Evolutionary conservation across 2,888 invertebrate species (phyloP).

Genomic region (Dusona sp.): DNA sequence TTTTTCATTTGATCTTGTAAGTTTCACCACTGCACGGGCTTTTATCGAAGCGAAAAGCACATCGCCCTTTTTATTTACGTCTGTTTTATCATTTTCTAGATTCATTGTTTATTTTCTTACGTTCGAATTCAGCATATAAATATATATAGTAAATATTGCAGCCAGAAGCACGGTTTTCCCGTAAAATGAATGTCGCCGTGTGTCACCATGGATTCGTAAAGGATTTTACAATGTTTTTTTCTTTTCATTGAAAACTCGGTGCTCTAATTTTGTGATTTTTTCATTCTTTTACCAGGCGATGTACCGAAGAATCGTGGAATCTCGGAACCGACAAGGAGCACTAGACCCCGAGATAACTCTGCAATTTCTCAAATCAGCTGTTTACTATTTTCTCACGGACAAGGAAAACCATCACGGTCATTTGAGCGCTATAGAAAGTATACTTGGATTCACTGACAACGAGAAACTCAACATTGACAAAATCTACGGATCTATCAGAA

Average conservation of each 20-base stretch:
- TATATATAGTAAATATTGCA: constrained; percentile 5
- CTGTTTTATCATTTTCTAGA: constrained; percentile 37
- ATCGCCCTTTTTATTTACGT: constrained; percentile 64
- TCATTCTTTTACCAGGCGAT: constrained; percentile 88
- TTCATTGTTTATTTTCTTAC: not conserved
- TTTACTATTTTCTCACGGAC: constrained; percentile 96
- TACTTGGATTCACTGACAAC: constrained; percentile 93
- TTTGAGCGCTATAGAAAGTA: constrained; percentile 95
- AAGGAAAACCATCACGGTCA: constrained; percentile 95
- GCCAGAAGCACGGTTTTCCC: constrained; percentile 17
- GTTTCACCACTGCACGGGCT: constrained; percentile 74
- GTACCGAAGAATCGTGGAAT: constrained; percentile 93
- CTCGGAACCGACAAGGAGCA: constrained; percentile 89
- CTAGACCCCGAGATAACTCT: constrained; percentile 96
- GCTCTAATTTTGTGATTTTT: constrained; percentile 72
- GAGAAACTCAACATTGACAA: constrained; percentile 93
- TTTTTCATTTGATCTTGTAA: constrained; percentile 74
- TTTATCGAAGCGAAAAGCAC: constrained; percentile 68
- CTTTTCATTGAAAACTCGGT: constrained; percentile 8
- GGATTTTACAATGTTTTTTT: no score
- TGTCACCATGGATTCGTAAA: not conserved
- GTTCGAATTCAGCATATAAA: not conserved
- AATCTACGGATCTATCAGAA: constrained; percentile 79
- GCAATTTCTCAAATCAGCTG: constrained; percentile 96
- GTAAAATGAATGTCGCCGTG: constrained; percentile 4